Conservation (phyloP, 2,113 vertebrate genomes). For the Muntiacus muntjak region DNA sequence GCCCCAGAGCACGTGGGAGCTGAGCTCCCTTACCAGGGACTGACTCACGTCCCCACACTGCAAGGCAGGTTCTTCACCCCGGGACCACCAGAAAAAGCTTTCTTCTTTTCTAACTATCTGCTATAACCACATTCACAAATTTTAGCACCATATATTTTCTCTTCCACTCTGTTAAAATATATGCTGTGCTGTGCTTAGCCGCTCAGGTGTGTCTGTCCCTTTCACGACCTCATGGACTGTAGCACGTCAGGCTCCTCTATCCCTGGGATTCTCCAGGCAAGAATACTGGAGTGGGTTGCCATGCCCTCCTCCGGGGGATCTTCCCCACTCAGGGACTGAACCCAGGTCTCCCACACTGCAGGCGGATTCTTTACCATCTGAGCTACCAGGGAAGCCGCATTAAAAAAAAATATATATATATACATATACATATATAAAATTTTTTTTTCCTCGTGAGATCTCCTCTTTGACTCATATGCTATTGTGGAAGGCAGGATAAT, state of each 20-base stretch:
- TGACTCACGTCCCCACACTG: neutral
- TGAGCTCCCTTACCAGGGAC: neutral
- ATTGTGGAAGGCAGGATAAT: neutral
- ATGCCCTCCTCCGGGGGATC: neutral
- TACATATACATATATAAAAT: neutral
- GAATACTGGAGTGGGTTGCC: neutral
- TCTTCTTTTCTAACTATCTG: neutral
- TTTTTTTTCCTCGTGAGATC: neutral
- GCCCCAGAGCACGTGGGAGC: neutral
- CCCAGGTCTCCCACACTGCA: neutral
- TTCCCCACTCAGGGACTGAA: neutral
- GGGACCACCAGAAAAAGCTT: neutral
- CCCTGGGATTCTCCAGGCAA: neutral
- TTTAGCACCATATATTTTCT: neutral
- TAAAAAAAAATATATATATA: neutral
- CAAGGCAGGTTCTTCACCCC: neutral
- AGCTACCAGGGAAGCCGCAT: fast-evolving
- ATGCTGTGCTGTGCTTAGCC: neutral
- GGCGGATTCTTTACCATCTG: neutral
- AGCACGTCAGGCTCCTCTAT: fast-evolving
- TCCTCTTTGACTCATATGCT: neutral
- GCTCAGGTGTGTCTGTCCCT: neutral
- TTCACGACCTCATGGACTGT: neutral
- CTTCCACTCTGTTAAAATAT: neutral
- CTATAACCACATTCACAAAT: neutral